A percentile compares a stretch with the other conserved stretches of the same genome.
phyloP scores from a whole-genome alignment of 2,888 invertebrate genomes.

The Agrilus mali region DNA sequence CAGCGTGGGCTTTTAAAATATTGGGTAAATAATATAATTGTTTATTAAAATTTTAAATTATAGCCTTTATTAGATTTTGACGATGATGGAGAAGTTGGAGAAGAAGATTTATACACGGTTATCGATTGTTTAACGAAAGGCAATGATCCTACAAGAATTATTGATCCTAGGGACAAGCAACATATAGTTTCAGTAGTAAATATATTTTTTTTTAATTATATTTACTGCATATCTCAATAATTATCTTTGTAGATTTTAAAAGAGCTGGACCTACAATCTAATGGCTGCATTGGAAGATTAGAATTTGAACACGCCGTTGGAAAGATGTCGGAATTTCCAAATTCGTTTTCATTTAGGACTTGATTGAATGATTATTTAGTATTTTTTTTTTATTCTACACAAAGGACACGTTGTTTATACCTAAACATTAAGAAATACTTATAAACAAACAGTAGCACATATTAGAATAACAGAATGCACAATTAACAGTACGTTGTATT shows the following conservation, averaged over 20 bases:
- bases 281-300: slow-evolving; percentile 41
- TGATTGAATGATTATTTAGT: slow-evolving; percentile 22
- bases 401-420: neutral
- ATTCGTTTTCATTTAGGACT: slow-evolving; percentile 46
- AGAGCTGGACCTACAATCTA: slow-evolving; percentile 47
- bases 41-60: neutral
- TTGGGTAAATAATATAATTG: slow-evolving; percentile 43
- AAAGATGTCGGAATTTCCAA: slow-evolving; percentile 48
- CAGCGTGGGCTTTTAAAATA: slow-evolving; percentile 64
- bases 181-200: slow-evolving; percentile 31
- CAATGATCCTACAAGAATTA: slow-evolving; percentile 23
- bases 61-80: slow-evolving; percentile 41
- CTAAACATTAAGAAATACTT: slow-evolving; percentile 1
- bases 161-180: slow-evolving; percentile 36
- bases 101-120: slow-evolving; percentile 40
- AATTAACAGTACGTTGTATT: neutral
- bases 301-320: slow-evolving; percentile 50
- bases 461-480: slow-evolving; percentile 2
- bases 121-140: slow-evolving; percentile 40
- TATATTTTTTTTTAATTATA: neutral
- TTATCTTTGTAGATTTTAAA: slow-evolving; percentile 40
- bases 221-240: neutral
- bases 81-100: slow-evolving; percentile 46
- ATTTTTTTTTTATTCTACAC: too few relatives aligned
- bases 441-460: neutral